Percentiles rank a stretch among this genome's conserved stretches.
These are phyloP conservation scores for Girardinus metallicus DNA, from an alignment of 2,797 vertebrate genomes.

Conservation along the genomic window DNA sequence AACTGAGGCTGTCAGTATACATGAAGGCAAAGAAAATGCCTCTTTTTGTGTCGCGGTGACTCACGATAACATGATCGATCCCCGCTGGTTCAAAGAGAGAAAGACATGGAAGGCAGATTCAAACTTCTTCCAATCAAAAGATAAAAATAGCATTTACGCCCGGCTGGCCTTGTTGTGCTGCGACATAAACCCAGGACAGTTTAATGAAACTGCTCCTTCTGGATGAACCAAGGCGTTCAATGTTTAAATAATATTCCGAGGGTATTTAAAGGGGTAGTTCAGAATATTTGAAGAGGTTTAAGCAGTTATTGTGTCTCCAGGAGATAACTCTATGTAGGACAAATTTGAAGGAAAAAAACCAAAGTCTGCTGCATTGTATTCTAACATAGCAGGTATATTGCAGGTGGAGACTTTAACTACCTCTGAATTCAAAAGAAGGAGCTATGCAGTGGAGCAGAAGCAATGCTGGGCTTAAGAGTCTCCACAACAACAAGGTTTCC, in stretches of 20 bases:
- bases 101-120: constrained; percentile 44
- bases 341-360: background rate
- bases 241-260: constrained; percentile 5
- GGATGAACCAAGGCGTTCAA: constrained; percentile 24
- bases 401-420: background rate
- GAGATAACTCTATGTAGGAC: background rate
- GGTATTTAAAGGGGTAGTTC: background rate
- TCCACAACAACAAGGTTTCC: background rate
- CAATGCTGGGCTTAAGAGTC: background rate
- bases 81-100: constrained; percentile 46
- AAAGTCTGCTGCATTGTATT: background rate
- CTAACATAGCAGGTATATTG: background rate
- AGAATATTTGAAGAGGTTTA: background rate
- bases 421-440: background rate
- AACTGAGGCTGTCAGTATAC: constrained; percentile 51
- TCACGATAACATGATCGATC: constrained; percentile 60
- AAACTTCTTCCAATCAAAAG: constrained; percentile 64
- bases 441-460: background rate
- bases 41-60: constrained; percentile 62
- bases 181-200: constrained; percentile 23
- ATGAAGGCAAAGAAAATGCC: constrained; percentile 48
- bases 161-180: constrained; percentile 50
- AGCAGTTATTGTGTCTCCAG: background rate
- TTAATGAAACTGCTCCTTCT: constrained; percentile 48
- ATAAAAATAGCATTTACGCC: constrained; percentile 72